Base-by-base conservation (phyloP, 2,888 invertebrate species). In the Perithous albicinctus region DNA sequence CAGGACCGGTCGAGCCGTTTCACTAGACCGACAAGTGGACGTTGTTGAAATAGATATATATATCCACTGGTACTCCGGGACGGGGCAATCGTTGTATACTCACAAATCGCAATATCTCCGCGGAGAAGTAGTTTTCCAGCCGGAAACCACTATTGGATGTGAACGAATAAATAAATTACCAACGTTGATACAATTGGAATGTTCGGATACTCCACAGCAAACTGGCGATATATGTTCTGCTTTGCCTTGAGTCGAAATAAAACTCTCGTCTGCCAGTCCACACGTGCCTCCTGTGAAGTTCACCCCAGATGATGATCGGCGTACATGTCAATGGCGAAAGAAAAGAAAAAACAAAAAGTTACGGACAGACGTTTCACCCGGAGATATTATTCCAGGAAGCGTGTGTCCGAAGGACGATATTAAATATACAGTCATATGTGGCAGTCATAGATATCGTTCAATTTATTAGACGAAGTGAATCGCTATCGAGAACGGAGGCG, bases 91-190 rank as follows among this genome's bases (percentile, higher is more conserved):
- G 85, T 81, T 83, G 83, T 82, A 67, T 73, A 82, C 78, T 80
- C 84, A 76, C 80, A 83, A 83, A 84, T 83, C 77, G 87, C 86
- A 87, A 88, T 88, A 88, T 87, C 86, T 84, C 81, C 78, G 46
- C 63, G 69, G 67, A 51, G 48, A 63, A 63, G 78, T 7, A 67
- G 73, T 59, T 8, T n/a, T 32, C 32, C 59, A 32, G 32, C 69
- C 72, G 51, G 56, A 61, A 56, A 70, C 41, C 18, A 26, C 26
- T 70, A 70, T 46, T 63, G 63, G 12, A 73, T 46, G 61, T 32
- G 70, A 70, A 76, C 48, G 78, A 75, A 87, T 88, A 89, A 89
- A 89, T 86, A 89, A 89, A 89, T 87, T 85, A 86, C 82, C 85
- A 82, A 85, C 82, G 80, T 78, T 87, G 87, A 88, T 89, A 86